Evolutionary conservation across 2,113 vertebrate genomes (phyloP).

Genomic region (Chaenogobius annularis): DNA sequence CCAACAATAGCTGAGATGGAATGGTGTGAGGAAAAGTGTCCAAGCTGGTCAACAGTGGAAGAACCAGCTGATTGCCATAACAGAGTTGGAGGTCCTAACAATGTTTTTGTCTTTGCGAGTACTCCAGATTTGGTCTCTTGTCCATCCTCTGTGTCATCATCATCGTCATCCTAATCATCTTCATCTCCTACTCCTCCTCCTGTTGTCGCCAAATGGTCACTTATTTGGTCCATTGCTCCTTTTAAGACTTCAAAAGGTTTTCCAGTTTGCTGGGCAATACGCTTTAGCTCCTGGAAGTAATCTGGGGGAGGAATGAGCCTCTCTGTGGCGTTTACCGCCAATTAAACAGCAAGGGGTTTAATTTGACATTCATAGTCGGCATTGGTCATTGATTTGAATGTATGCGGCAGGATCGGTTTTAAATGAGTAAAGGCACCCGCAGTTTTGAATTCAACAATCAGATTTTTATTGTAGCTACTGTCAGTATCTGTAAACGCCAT

Average conservation of each 20-base stretch:
- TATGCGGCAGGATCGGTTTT: background rate
- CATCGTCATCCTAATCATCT: background rate
- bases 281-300: background rate
- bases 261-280: too few relatives aligned
- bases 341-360: background rate
- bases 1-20: background rate
- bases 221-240: too few relatives aligned
- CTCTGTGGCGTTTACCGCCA: background rate
- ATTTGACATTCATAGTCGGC: background rate
- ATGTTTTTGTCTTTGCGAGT: background rate
- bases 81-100: background rate
- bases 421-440: background rate
- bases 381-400: background rate
- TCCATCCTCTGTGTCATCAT: background rate
- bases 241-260: too few relatives aligned
- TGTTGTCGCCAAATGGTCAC: background rate
- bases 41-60: background rate
- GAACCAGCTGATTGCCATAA: too few relatives aligned
- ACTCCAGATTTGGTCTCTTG: background rate
- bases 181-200: background rate
- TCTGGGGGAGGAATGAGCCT: background rate
- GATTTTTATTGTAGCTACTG: too few relatives aligned
- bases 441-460: too few relatives aligned
- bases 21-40: background rate
- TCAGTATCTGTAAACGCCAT: too few relatives aligned